Evolutionary conservation across 2,888 invertebrate genomes (phyloP).

Genomic region (Chalcosyrphus nemorum): DNA sequence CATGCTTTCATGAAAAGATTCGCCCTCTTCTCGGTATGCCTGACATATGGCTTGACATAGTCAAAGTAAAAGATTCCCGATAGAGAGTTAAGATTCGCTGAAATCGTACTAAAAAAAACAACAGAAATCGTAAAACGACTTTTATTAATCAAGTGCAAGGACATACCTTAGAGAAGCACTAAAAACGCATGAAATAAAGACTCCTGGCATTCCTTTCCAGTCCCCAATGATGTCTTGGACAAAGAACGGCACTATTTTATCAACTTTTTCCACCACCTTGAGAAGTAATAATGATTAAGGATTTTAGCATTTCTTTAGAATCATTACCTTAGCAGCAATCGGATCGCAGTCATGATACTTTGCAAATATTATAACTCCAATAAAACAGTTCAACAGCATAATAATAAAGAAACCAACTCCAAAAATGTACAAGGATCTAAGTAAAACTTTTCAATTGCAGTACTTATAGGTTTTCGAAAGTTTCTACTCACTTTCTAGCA

Average conservation of each 20-base stretch:
- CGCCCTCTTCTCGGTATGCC: slow-evolving; percentile 79
- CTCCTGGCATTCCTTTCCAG: slow-evolving; percentile 83
- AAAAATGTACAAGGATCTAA: slow-evolving; percentile 83
- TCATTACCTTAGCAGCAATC: slow-evolving; percentile 79
- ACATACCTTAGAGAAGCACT: slow-evolving; percentile 82
- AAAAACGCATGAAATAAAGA: slow-evolving; percentile 84
- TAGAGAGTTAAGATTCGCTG: slow-evolving; percentile 81
- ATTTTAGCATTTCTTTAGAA: no score
- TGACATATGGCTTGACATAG: slow-evolving; percentile 80
- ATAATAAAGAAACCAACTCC: slow-evolving; percentile 83
- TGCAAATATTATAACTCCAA: slow-evolving; percentile 83
- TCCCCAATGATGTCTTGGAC: slow-evolving; percentile 82
- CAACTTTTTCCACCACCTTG: slow-evolving; percentile 75
- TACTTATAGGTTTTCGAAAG: neutral
- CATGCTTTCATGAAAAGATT: slow-evolving; percentile 81
- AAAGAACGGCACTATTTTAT: slow-evolving; percentile 83
- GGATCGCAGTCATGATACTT: slow-evolving; percentile 84
- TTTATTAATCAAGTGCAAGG: no score
- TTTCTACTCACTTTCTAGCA: slow-evolving; percentile 83
- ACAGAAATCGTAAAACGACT: neutral
- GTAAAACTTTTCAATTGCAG: neutral
- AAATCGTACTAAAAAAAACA: slow-evolving; percentile 36
- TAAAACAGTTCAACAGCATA: slow-evolving; percentile 83
- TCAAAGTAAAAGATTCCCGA: slow-evolving; percentile 83
- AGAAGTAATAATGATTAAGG: neutral